A percentile compares a stretch with the other conserved stretches of the same genome.
Conservation (phyloP, 2,797 vertebrate species). For the Periparus ater region DNA sequence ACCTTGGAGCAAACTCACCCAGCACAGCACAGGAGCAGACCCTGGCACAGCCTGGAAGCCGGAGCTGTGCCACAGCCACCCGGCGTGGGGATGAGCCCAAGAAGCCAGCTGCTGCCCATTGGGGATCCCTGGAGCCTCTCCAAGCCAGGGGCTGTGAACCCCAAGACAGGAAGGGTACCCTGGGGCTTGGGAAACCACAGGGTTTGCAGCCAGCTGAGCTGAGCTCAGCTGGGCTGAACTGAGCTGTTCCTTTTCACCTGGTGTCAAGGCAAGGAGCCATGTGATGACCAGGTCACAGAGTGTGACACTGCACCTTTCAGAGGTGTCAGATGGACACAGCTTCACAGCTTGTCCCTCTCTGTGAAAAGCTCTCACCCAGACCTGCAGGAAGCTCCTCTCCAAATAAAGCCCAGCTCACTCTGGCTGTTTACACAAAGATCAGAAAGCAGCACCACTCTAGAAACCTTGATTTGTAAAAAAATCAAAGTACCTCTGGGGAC, state of each 20-base stretch:
- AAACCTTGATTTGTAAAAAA: not conserved
- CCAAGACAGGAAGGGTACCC: not conserved
- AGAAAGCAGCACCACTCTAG: not conserved
- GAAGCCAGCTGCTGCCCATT: not conserved
- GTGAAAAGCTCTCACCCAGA: not conserved
- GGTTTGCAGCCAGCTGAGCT: not conserved
- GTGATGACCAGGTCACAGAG: not conserved
- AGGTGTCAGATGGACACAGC: not conserved
- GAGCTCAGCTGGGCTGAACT: not conserved
- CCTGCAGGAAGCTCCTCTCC: not conserved
- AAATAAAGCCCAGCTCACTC: not conserved
- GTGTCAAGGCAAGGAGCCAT: not conserved
- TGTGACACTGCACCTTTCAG: not conserved
- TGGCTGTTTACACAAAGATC: not conserved
- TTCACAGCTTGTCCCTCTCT: not conserved
- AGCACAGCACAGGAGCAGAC: fast-evolving
- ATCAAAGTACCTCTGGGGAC: not conserved
- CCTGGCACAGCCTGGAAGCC: fast-evolving
- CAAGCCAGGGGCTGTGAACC: fast-evolving
- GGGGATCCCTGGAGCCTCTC: not conserved
- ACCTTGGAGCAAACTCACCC: not conserved
- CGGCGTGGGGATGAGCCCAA: fast-evolving
- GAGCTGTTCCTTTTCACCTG: not conserved
- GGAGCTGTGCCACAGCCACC: not conserved
- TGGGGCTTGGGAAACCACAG: fast-evolving